A percentile compares a stretch with the other conserved stretches of the same genome.
phyloP scores from a whole-genome alignment of 2,797 vertebrate genomes.

The Tauraco hartlaubi region DNA sequence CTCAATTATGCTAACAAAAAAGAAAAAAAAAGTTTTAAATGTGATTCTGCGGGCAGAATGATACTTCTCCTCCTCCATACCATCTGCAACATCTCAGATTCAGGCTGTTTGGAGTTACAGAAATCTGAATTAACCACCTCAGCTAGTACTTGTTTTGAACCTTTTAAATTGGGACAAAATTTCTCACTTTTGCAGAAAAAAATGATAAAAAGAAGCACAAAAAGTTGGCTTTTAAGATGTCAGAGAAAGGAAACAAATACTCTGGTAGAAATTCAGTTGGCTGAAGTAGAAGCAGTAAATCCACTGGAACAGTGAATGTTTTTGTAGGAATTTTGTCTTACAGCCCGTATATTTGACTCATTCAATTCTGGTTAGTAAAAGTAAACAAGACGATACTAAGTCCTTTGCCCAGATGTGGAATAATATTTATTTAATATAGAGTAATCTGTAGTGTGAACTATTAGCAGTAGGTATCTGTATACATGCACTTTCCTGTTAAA shows the following conservation, averaged over 20 bases:
- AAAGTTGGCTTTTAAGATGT: background rate
- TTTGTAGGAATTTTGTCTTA: background rate
- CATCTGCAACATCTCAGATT: constrained; percentile 54
- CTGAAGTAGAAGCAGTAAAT: background rate
- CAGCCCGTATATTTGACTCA: background rate
- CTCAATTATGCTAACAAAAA: background rate
- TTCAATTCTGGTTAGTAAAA: background rate
- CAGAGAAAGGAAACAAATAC: background rate
- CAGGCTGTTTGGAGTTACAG: constrained; percentile 31
- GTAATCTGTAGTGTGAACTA: background rate
- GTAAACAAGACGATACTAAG: background rate
- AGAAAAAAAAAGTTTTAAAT: background rate
- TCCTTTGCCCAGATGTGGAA: background rate
- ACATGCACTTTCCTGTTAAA: background rate
- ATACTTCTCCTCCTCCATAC: constrained; percentile 54
- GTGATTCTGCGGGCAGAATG: background rate
- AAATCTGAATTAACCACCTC: constrained; percentile 21
- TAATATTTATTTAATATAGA: background rate
- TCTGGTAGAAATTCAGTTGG: background rate
- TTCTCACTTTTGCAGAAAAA: background rate
- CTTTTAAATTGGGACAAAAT: background rate
- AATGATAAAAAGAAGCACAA: background rate
- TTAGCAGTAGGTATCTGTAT: background rate
- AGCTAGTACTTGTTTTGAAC: constrained; percentile 17
- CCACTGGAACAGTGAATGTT: background rate